A percentile compares a stretch with the other conserved stretches of the same genome.
Conservation (phyloP, 2,113 vertebrate genomes). For the Calypte anna region DNA sequence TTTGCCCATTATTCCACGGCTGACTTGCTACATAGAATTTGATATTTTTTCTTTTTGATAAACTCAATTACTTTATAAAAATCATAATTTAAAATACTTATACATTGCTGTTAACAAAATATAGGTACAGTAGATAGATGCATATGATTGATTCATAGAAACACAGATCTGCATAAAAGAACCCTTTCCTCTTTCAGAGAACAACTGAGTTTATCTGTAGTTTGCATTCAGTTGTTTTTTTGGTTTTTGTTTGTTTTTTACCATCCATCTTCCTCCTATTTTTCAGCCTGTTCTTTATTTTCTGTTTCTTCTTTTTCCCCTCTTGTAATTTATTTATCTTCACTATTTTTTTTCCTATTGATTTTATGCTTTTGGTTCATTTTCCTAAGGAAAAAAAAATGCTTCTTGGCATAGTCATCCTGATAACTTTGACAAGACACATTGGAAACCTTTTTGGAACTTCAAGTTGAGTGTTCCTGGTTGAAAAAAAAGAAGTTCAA, state of each 20-base stretch:
- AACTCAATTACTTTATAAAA: not conserved
- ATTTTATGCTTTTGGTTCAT: not conserved
- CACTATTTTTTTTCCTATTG: not conserved
- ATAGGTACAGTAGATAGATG: not conserved
- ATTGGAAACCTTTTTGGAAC: not conserved
- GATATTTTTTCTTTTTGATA: not conserved
- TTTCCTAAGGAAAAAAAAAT: not conserved
- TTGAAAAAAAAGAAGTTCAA: not conserved
- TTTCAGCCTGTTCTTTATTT: not conserved
- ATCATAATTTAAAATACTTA: not conserved
- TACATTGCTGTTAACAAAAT: not conserved
- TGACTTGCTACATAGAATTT: not conserved
- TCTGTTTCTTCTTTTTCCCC: not conserved
- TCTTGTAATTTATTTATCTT: not conserved
- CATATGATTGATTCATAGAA: not conserved
- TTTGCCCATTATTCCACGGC: not conserved
- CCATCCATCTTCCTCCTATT: not conserved
- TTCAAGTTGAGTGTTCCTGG: not conserved
- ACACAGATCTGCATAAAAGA: not conserved
- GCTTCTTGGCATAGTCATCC: not conserved
- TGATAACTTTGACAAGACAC: not conserved
- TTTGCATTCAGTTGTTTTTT: not conserved
- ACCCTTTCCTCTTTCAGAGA: not conserved
- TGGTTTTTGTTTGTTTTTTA: not conserved
- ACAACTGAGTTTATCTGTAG: not conserved